These are phyloP conservation scores for Dinocampus coccinellae DNA, from an alignment of 2,888 invertebrate genomes.

Conservation along the genomic window DNA sequence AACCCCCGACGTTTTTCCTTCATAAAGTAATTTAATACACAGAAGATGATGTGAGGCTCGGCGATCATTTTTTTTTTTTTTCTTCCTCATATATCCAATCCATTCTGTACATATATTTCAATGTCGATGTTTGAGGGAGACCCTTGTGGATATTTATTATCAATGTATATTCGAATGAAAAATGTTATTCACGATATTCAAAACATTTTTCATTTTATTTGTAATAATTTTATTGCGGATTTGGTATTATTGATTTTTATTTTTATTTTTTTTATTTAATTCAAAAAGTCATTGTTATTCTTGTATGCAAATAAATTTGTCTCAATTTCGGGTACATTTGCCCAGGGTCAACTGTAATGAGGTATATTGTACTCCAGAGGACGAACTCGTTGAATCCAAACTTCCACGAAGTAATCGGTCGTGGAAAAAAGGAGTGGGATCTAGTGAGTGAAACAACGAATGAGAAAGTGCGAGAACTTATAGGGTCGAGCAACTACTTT, in stretches of 20 bases:
- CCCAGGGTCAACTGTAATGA: not conserved
- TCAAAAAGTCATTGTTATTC: not conserved
- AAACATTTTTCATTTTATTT: too few relatives aligned
- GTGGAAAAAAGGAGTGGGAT: not conserved
- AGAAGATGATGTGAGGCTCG: not conserved
- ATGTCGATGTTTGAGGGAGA: not conserved
- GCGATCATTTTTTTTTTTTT: not conserved
- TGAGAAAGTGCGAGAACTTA: slow-evolving; percentile 11
- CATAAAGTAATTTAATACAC: slow-evolving; percentile 5
- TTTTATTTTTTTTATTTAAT: too few relatives aligned
- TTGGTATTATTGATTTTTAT: too few relatives aligned
- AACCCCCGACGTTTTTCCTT: slow-evolving; percentile 7
- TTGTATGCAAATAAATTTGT: slow-evolving; percentile 1
- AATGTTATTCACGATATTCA: too few relatives aligned
- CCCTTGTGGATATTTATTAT: not conserved
- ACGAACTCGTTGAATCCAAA: slow-evolving; percentile 30
- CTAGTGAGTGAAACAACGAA: too few relatives aligned
- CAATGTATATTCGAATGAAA: not conserved
- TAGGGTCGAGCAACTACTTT: slow-evolving; percentile 5
- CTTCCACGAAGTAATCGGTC: slow-evolving; percentile 20
- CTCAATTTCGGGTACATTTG: not conserved
- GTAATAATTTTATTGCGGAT: too few relatives aligned
- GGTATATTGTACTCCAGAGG: slow-evolving; percentile 4
- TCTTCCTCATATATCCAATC: not conserved
- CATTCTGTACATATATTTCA: not conserved